Percentiles rank a stretch among this genome's conserved stretches.
Evolutionary conservation across 2,797 vertebrate species (phyloP).

Genomic region (Brotula barbata): DNA sequence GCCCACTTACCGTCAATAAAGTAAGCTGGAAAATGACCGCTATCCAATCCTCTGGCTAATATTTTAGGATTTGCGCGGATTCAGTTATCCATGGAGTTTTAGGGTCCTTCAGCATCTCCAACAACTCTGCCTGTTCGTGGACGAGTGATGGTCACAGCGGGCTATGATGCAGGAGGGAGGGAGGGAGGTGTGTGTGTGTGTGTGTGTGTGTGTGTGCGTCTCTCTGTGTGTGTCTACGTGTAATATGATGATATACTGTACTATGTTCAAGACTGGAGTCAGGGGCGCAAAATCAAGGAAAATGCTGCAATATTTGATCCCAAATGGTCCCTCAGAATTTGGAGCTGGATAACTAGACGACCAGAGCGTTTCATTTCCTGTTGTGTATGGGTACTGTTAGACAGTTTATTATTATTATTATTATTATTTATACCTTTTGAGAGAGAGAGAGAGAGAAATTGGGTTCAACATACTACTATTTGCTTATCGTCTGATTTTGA

Average conservation of each 20-base stretch:
- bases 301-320: too few relatives aligned
- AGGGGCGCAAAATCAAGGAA: background rate
- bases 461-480: too few relatives aligned
- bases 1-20: constrained; percentile 68
- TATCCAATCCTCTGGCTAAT: constrained; percentile 40
- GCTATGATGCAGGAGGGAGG: constrained; percentile 64
- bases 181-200: constrained; percentile 14
- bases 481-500: too few relatives aligned
- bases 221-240: constrained; percentile 21
- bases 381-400: too few relatives aligned
- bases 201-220: background rate
- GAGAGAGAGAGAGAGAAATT: too few relatives aligned
- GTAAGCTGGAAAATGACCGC: constrained; percentile 41
- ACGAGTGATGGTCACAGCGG: constrained; percentile 62
- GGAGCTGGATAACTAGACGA: too few relatives aligned
- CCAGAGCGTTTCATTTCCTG: too few relatives aligned
- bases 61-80: background rate
- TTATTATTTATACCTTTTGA: too few relatives aligned
- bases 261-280: constrained; percentile 4
- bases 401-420: too few relatives aligned
- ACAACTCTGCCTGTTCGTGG: constrained; percentile 72
- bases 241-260: constrained; percentile 15
- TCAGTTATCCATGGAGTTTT: constrained; percentile 18
- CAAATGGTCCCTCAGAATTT: too few relatives aligned
- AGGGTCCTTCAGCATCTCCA: constrained; percentile 68